A percentile compares a stretch with the other conserved stretches of the same genome.
phyloP scores from a whole-genome alignment of 1,140 invertebrate species.

The Drosophila sturtevanti region DNA sequence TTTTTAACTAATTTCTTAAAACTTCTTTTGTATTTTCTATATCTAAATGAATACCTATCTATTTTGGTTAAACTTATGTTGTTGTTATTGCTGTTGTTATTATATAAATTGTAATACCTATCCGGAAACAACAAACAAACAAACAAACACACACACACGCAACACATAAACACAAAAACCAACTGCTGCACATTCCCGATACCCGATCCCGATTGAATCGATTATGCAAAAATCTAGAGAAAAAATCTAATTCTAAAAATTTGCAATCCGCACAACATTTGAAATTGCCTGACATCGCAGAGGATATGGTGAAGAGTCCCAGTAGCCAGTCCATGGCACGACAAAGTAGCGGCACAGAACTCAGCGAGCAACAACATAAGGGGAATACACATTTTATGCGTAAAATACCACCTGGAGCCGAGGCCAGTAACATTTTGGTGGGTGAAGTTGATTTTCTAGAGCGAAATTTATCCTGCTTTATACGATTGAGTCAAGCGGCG shows the following conservation, averaged over 20 bases:
- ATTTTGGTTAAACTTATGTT: constrained; percentile 44
- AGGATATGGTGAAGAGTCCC: constrained; percentile 89
- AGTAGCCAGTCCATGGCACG: constrained; percentile 90
- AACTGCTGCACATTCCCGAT: constrained; percentile 19
- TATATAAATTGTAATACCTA: constrained; percentile 13
- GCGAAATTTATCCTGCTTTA: constrained; percentile 95
- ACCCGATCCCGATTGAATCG: constrained; percentile 31
- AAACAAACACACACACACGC: constrained; percentile 36
- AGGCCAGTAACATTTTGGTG: constrained; percentile 98
- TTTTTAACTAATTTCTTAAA: constrained; percentile 41
- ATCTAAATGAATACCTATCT: constrained; percentile 8
- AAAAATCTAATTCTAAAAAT: constrained; percentile 80
- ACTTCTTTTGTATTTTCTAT: constrained; percentile 55
- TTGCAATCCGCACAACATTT: constrained; percentile 67
- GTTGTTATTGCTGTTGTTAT: constrained; percentile 25
- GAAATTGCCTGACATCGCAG: constrained; percentile 60
- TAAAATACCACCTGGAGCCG: constrained; percentile 98
- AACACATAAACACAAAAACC: too few species aligned
- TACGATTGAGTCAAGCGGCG: constrained; percentile 94
- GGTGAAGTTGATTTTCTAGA: constrained; percentile 98
- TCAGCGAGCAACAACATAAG: constrained; percentile 90
- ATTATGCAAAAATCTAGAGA: constrained; percentile 56
- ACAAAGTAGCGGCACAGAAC: constrained; percentile 89
- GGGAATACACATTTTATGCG: constrained; percentile 97
- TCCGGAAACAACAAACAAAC: constrained; percentile 8